A percentile compares a stretch with the other conserved stretches of the same genome.
Evolutionary conservation across 2,888 invertebrate species (phyloP).

Genomic region (Mamestra brassicae): DNA sequence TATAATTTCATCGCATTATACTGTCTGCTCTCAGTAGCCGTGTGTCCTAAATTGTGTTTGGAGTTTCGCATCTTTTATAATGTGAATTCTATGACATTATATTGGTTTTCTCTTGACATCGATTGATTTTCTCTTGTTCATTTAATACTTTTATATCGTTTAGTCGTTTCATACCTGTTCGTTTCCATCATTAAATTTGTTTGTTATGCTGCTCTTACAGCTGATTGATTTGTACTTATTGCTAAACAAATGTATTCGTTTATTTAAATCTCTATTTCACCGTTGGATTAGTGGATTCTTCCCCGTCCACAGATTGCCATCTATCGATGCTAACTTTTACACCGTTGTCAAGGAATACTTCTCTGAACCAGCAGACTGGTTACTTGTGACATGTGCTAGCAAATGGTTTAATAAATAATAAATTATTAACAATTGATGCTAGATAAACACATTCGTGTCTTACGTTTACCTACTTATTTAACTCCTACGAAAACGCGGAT

Average conservation of each 20-base stretch:
- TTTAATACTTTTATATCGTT: not conserved
- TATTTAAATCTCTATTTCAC: not conserved
- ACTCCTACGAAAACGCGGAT: not conserved
- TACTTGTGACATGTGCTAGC: not conserved
- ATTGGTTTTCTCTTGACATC: not conserved
- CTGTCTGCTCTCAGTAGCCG: not conserved
- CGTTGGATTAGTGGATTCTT: not conserved
- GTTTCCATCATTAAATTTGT: not conserved
- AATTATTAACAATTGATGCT: not conserved
- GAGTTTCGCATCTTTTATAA: not conserved
- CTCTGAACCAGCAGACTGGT: conserved; percentile 3
- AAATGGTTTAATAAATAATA: not conserved
- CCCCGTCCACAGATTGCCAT: not conserved
- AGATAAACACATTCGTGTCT: not conserved
- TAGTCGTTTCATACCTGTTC: not conserved
- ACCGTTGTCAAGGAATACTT: conserved; percentile 8
- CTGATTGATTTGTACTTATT: not conserved
- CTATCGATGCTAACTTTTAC: not conserved
- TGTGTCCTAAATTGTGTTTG: not conserved
- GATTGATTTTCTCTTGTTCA: not conserved
- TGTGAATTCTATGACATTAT: too few relatives aligned
- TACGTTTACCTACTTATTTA: not conserved
- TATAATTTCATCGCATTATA: not conserved
- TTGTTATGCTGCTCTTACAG: not conserved
- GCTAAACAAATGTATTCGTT: not conserved